These are phyloP conservation scores for Rynchops niger DNA, from an alignment of 2,113 vertebrate species.

Conservation along the genomic window DNA sequence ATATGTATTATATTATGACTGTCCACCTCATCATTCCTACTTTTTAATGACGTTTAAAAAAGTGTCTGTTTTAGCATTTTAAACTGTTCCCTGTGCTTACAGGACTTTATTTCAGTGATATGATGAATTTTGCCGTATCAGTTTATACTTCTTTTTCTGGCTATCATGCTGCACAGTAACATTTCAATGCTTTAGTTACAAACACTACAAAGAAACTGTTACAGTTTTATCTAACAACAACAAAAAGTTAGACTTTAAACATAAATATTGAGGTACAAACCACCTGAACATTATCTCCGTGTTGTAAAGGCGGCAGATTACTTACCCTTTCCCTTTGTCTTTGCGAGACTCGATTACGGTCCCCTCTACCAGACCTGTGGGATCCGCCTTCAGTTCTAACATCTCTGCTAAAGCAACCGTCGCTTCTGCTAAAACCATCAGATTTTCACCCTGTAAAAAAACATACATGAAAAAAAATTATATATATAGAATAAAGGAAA, in stretches of 20 bases:
- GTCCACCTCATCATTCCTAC: neutral
- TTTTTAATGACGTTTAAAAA: neutral
- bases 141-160: neutral
- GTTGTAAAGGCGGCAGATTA: neutral
- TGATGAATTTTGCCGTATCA: neutral
- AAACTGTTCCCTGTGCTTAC: neutral
- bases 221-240: neutral
- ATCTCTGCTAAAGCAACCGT: conserved; percentile 88
- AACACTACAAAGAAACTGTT: neutral
- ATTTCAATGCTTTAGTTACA: neutral
- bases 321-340: conserved; percentile 88
- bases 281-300: neutral
- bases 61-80: neutral
- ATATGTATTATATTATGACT: neutral
- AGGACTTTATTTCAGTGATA: neutral
- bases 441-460: conserved; percentile 83
- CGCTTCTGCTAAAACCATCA: conserved; percentile 88
- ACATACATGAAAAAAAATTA: neutral
- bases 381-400: conserved; percentile 90
- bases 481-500: neutral
- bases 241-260: neutral
- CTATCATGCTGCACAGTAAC: neutral
- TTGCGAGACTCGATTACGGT: conserved; percentile 89
- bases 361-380: conserved; percentile 84
- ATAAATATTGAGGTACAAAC: neutral